Base-by-base conservation (phyloP, 2,797 vertebrate genomes). In the Cynodonichthys magdalenae region DNA sequence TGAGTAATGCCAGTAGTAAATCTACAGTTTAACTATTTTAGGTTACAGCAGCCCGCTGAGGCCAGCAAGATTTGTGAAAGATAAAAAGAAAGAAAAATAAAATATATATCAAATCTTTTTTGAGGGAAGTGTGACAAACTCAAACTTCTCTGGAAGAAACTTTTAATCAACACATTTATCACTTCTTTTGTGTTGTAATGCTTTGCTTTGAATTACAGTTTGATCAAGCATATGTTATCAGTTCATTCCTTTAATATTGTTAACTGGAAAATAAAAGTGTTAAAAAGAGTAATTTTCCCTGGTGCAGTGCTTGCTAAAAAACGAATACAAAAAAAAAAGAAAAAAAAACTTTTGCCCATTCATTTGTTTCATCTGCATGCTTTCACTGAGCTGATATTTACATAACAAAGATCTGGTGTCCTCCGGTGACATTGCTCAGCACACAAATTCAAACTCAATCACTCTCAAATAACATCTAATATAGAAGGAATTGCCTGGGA, bases 371-470 rank as follows among this genome's bases (percentile, higher is more conserved):
- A 90, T 90, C 77, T 81, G 64, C 85, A 84, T 85, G 81, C 88
- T 88, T 87, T 86, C 63, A 72, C 63, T 74, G 81, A 78, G 68
- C 71, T 66, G 66, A 80, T 87, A 90, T 90, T 84, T 89, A 73
- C 87, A 88, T 81, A 81, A 88, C 81, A 86, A 88, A 83, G 82
- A 88, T 81, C 72, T 77, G 75, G 55, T 82, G 83, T 90, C 83
- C 89, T 90, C 80, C 1, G 49, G 74, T 89, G 86, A 84, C 79
- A 83, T 78, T 70, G 77, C 79, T 84, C 68, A 62, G 61, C 74
- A 71, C 80, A 82, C 69, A 81, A 82, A 87, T 86, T 84, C 75
- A 69, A 80, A 80, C 83, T 80, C 70, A 79, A 80, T 71, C 53
- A 71, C 63, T 70, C 64, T 86, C 78, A 85, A 89, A 86, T 82